Evolutionary conservation across 2,888 invertebrate genomes (phyloP).

Genomic region (Schrankia costaestrigalis): DNA sequence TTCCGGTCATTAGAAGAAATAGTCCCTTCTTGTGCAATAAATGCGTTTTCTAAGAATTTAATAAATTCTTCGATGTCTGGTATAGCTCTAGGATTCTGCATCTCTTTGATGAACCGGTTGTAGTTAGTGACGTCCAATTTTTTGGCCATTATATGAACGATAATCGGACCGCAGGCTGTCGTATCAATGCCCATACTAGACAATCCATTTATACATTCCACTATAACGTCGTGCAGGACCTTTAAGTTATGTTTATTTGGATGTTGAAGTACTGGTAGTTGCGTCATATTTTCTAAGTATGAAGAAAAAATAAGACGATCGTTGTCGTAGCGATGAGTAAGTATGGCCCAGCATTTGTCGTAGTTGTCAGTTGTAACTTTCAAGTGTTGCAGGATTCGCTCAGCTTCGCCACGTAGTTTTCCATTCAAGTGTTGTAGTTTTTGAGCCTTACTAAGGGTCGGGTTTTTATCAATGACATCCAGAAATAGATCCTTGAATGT

Average conservation of each 20-base stretch:
- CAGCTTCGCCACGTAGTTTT: neutral
- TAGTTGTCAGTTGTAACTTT: neutral
- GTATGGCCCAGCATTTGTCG: neutral
- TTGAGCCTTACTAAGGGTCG: neutral
- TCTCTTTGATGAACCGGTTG: constrained; percentile 2
- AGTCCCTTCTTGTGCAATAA: constrained; percentile 1
- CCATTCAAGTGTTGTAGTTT: neutral
- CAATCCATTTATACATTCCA: constrained; percentile 6
- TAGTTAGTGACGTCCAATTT: constrained; percentile 1
- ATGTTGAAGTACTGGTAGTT: neutral
- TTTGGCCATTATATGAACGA: neutral
- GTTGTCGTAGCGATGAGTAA: neutral
- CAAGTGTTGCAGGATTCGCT: neutral
- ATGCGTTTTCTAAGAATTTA: constrained; percentile 3
- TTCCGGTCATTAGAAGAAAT: neutral
- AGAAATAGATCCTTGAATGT: neutral
- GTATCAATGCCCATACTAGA: neutral
- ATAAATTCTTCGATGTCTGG: constrained; percentile 4
- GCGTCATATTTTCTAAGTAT: neutral
- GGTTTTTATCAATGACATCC: neutral
- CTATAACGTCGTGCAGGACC: constrained; percentile 2
- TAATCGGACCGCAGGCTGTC: neutral
- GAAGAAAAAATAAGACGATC: neutral
- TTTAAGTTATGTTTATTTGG: neutral
- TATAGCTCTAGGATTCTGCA: constrained; percentile 2